Conservation (phyloP, 1,140 invertebrate species). For the Drosophila dunni region DNA sequence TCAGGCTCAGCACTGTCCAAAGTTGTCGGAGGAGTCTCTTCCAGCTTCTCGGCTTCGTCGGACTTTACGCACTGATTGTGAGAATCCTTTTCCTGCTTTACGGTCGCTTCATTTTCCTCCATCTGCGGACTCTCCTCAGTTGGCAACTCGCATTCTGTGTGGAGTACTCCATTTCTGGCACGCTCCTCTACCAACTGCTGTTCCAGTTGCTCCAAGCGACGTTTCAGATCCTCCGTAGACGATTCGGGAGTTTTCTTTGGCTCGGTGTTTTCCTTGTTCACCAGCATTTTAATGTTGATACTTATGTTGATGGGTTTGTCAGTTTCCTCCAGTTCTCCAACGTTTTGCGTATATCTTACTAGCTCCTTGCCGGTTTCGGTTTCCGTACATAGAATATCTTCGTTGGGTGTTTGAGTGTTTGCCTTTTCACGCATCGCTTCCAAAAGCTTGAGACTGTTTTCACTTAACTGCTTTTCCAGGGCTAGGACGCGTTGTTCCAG, state of each 20-base stretch:
- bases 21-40: slow-evolving; percentile 6
- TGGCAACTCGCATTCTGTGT: slow-evolving; percentile 18
- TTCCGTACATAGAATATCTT: slow-evolving; percentile 55
- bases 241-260: slow-evolving; percentile 40
- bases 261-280: slow-evolving; percentile 66
- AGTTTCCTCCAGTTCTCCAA: slow-evolving; percentile 68
- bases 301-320: slow-evolving; percentile 81
- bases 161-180: slow-evolving; percentile 48
- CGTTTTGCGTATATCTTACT: slow-evolving; percentile 70
- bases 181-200: slow-evolving; percentile 62
- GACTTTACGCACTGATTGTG: slow-evolving; percentile 41
- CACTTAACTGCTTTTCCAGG: slow-evolving; percentile 77
- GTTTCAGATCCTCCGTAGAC: slow-evolving; percentile 63
- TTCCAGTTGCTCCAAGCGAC: slow-evolving; percentile 64
- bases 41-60: slow-evolving; percentile 52
- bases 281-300: slow-evolving; percentile 80
- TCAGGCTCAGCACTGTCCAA: slow-evolving; percentile 41
- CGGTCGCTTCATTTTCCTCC: background rate
- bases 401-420: slow-evolving; percentile 20
- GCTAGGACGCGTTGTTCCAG: slow-evolving; percentile 75
- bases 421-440: slow-evolving; percentile 62
- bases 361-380: slow-evolving; percentile 75
- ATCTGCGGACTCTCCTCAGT: background rate
- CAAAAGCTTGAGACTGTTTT: slow-evolving; percentile 72
- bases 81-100: slow-evolving; percentile 2